These are phyloP conservation scores for Apogon hyalosoma DNA, from an alignment of 2,797 vertebrate species.

Conservation along the genomic window DNA sequence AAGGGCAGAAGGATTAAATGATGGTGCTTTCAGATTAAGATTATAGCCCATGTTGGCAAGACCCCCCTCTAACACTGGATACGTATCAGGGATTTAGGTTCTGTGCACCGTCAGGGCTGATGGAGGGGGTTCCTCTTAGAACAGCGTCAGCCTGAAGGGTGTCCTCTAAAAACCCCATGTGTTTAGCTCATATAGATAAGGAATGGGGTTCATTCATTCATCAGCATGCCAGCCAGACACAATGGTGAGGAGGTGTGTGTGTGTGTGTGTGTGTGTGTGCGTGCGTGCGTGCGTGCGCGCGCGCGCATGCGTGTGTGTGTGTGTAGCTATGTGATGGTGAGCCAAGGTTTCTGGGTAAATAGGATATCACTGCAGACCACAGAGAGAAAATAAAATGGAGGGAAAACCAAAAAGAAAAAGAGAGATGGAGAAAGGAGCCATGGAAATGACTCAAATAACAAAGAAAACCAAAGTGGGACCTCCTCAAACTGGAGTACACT, in stretches of 20 bases:
- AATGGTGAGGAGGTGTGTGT: conserved; percentile 49
- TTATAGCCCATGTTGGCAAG: conserved; percentile 47
- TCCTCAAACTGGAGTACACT: conserved; percentile 1
- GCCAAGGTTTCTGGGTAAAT: conserved; percentile 64
- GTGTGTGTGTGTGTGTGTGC: conserved; percentile 26
- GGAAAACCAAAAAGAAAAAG: conserved; percentile 8
- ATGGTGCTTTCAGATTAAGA: conserved; percentile 54
- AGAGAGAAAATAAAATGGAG: conserved; percentile 20
- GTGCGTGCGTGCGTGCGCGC: conserved; percentile 21
- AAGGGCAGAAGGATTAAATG: conserved; percentile 38
- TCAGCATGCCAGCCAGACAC: conserved; percentile 74
- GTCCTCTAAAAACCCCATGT: conserved; percentile 35
- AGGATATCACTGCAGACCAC: conserved; percentile 51
- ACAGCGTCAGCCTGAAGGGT: conserved; percentile 41
- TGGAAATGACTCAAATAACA: conserved; percentile 17
- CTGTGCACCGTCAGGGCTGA: conserved; percentile 27
- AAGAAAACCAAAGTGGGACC: conserved; percentile 20
- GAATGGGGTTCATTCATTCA: conserved; percentile 68
- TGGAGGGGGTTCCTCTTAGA: conserved; percentile 23
- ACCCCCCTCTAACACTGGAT: conserved; percentile 15
- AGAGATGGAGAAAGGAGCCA: conserved; percentile 13
- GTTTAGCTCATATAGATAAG: conserved; percentile 70
- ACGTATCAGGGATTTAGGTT: conserved; percentile 25
- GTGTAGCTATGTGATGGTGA: conserved; percentile 45
- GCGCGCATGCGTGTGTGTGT: conserved; percentile 19